Conservation (phyloP, 1,140 invertebrate species). For the Popillia japonica region DNA sequence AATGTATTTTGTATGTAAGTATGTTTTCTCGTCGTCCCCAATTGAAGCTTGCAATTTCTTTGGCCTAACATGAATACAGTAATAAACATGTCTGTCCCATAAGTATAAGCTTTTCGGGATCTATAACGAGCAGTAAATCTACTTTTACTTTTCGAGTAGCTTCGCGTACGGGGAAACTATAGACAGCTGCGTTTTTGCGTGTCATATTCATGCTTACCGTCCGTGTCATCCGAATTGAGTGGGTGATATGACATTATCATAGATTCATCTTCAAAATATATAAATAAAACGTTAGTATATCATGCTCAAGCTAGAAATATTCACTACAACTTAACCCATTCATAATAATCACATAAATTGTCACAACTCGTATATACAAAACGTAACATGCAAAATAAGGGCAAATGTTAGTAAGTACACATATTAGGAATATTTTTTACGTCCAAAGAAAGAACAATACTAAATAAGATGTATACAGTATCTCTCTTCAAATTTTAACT, state of each 20-base stretch:
- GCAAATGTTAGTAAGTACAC: too few species aligned
- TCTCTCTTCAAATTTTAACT: too few species aligned
- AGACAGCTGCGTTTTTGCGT: background rate
- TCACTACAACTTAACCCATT: too few species aligned
- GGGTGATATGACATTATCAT: conserved; percentile 49
- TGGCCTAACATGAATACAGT: background rate
- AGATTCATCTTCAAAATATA: conserved; percentile 48
- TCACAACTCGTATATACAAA: too few species aligned
- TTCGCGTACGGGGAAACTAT: conserved; percentile 11
- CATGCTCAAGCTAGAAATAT: background rate
- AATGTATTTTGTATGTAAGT: too few species aligned
- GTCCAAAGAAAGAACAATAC: too few species aligned
- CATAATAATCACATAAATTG: too few species aligned
- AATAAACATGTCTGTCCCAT: background rate
- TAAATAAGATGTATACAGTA: too few species aligned
- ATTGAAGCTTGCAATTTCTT: background rate
- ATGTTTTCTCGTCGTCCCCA: background rate
- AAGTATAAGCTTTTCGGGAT: background rate
- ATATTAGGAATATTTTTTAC: too few species aligned
- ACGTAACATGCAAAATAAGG: too few species aligned
- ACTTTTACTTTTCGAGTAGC: conserved; percentile 25
- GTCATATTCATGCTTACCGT: conserved; percentile 49
- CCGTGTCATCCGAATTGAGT: conserved; percentile 50
- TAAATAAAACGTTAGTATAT: conserved; percentile 2
- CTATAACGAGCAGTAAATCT: conserved; percentile 8